These are phyloP conservation scores for Scartelaos histophorus DNA, from an alignment of 2,113 vertebrate species.

Conservation along the genomic window DNA sequence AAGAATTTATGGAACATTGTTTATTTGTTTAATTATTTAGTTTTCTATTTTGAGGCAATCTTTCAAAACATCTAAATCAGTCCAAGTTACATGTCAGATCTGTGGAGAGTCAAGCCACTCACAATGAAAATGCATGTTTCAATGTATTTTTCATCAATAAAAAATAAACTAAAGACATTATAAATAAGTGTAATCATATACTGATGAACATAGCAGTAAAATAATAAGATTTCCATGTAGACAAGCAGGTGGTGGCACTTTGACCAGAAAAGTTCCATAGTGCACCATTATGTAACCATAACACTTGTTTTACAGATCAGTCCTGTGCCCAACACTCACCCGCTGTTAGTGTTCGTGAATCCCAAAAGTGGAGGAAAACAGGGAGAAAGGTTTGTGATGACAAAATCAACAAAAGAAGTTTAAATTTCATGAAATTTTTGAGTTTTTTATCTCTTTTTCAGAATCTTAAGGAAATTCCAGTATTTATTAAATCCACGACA, in stretches of 20 bases:
- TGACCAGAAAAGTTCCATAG: too few relatives aligned
- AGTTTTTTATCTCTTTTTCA: constrained; percentile 60
- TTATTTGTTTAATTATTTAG: too few relatives aligned
- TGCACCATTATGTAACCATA: not conserved
- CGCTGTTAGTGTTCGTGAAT: constrained; percentile 90
- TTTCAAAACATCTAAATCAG: not conserved
- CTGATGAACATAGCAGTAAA: not conserved
- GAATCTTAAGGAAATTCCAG: constrained; percentile 90
- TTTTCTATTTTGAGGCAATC: not conserved
- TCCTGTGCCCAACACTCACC: constrained; percentile 84
- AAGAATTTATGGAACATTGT: too few relatives aligned
- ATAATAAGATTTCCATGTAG: too few relatives aligned
- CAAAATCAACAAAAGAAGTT: not conserved
- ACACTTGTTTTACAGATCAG: constrained; percentile 74
- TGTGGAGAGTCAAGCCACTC: too few relatives aligned
- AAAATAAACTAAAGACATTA: too few relatives aligned
- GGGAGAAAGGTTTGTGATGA: constrained; percentile 83
- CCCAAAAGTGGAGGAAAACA: constrained; percentile 94
- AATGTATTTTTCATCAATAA: not conserved
- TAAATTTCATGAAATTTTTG: not conserved
- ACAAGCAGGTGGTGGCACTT: too few relatives aligned
- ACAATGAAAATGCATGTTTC: too few relatives aligned
- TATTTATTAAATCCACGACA: constrained; percentile 92
- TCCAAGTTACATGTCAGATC: too few relatives aligned
- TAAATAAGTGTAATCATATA: not conserved